Conservation (phyloP, 1,140 invertebrate genomes). For the Conopomorpha cramerella region DNA sequence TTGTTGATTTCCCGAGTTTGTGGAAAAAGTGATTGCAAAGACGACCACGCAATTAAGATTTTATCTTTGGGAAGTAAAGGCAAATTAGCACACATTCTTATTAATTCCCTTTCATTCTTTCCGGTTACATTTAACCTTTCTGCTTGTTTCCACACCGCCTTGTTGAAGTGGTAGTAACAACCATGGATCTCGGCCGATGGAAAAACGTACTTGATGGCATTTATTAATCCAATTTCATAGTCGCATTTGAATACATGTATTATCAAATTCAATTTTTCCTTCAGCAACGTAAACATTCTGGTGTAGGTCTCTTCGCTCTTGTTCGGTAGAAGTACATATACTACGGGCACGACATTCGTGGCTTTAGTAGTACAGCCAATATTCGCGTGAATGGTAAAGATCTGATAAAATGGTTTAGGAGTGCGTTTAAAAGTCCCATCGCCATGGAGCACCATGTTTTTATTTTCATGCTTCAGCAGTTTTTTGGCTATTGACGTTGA, state of each 20-base stretch:
- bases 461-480: too few species aligned
- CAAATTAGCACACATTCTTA: constrained; percentile 2
- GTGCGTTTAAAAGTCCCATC: constrained; percentile 4
- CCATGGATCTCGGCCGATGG: neutral
- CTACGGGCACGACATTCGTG: constrained; percentile 1
- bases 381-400: constrained; percentile 1
- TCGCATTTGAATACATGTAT: constrained; percentile 3
- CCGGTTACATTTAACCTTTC: neutral
- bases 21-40: neutral
- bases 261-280: neutral
- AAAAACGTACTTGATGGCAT: constrained; percentile 1
- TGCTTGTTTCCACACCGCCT: neutral
- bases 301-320: constrained; percentile 1
- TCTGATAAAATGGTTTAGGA: constrained; percentile 2
- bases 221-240: constrained; percentile 1
- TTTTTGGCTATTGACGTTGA: too few species aligned
- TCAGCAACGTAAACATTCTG: neutral
- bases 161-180: neutral
- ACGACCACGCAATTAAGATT: too few species aligned
- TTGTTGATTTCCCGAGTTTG: neutral
- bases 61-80: neutral
- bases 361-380: neutral
- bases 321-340: constrained; percentile 2
- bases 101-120: neutral
- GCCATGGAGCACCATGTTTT: too few species aligned